phyloP scores from a whole-genome alignment of 2,797 vertebrate genomes.

The Xiphophorus birchmanni region DNA sequence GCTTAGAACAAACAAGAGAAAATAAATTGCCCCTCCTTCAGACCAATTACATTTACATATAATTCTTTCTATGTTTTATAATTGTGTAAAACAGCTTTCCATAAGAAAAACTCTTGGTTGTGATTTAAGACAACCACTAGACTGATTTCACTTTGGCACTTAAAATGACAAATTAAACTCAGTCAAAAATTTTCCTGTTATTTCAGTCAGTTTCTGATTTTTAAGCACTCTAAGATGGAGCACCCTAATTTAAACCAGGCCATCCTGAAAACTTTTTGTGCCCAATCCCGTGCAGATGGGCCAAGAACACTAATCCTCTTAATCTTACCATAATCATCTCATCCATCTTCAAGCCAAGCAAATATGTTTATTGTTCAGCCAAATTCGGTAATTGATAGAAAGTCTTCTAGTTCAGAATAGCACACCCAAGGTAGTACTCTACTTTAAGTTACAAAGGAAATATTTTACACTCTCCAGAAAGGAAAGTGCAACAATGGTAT shows the following conservation, averaged over 20 bases:
- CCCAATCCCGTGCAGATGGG: conserved; percentile 7
- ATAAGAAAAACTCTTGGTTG: conserved; percentile 9
- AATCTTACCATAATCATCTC: not conserved
- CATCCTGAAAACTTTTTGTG: not conserved
- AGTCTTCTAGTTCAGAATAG: not conserved
- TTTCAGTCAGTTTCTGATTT: conserved; percentile 26
- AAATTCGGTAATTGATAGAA: not conserved
- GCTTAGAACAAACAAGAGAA: conserved; percentile 9
- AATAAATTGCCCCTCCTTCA: not conserved
- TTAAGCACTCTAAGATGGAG: conserved; percentile 11
- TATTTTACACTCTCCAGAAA: conserved; percentile 17
- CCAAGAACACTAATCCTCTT: conserved; percentile 14
- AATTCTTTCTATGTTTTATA: not conserved
- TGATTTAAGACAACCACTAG: conserved; percentile 17
- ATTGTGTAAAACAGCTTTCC: not conserved
- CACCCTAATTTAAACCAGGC: conserved; percentile 7
- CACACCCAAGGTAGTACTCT: not conserved
- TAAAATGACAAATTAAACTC: conserved; percentile 20
- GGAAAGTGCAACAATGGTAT: conserved; percentile 27
- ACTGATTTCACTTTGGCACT: conserved; percentile 21
- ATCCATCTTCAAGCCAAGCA: conserved; percentile 2
- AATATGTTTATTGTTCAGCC: conserved; percentile 8
- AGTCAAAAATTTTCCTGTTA: conserved; percentile 3
- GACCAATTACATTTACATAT: not conserved
- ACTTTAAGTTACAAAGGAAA: not conserved